Evolutionary conservation across 2,113 vertebrate species (phyloP).

Genomic region (Muntiacus muntjak): DNA sequence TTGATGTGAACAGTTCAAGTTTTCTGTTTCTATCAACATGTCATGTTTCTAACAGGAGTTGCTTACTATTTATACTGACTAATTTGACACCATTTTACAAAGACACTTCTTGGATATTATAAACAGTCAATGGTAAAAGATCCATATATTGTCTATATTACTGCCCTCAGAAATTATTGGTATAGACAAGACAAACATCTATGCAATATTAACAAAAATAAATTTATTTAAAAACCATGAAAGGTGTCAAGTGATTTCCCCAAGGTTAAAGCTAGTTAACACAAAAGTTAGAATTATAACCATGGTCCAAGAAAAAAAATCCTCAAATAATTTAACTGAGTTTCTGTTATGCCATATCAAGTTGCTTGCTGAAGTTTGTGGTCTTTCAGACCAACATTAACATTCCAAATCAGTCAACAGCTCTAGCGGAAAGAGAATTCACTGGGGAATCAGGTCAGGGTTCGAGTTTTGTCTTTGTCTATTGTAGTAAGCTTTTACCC

Average conservation of each 20-base stretch:
- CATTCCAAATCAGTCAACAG: not conserved
- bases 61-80: not conserved
- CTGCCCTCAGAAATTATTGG: not conserved
- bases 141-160: not conserved
- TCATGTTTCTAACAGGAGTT: not conserved
- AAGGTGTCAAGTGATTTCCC: conserved; percentile 8
- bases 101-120: not conserved
- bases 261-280: not conserved
- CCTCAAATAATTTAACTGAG: not conserved
- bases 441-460: not conserved
- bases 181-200: not conserved
- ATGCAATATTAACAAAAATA: conserved; percentile 12
- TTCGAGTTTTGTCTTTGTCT: not conserved
- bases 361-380: not conserved
- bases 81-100: not conserved
- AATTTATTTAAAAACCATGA: not conserved
- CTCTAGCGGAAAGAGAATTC: not conserved
- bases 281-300: not conserved
- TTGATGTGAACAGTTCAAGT: not conserved
- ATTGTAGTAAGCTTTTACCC: not conserved
- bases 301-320: not conserved
- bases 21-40: not conserved
- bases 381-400: not conserved
- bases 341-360: not conserved
- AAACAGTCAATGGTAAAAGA: not conserved